Evolutionary conservation across 2,797 vertebrate species (phyloP), one percentile per base, ranked within the genome.

Genomic region (Spinus olivaceus): DNA sequence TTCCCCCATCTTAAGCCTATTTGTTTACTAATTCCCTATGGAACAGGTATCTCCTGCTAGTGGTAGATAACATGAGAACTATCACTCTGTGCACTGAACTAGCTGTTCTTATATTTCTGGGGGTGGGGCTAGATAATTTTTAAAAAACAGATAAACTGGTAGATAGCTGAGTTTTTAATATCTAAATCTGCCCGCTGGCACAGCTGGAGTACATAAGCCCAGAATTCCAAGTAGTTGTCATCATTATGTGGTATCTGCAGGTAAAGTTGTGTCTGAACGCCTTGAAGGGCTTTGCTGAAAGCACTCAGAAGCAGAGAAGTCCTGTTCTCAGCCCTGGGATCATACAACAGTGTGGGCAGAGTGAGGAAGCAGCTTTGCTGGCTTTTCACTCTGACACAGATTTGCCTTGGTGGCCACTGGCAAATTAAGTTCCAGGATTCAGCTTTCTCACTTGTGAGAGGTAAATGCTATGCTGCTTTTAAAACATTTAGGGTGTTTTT

Each of bases 161-260:
- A 51, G 35, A 8, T 30, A 39, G 13, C 18, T n/a, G 73, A 50
- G 4, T 28, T 66, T 89, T 88, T 56, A 67, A 9, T 42, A 42
- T n/a, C 12, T 66, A 5, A 7, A 6, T 83, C 42, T 67, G 8
- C 10, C 8, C 6, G 4, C 3, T 65, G 16, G 14, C 22, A 49
- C 0, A 0, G 20, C 69, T 73, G 23, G 44, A 69, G 16, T 77
- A 14, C 27, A 8, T 42, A 53, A 46, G 30, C n/a, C 42, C 41
- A 77, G 17, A 67, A 28, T 32, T 81, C n/a, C 33, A 33, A 13
- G 41, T 7, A 59, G 33, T 41, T 42, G 25, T 21, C 17, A 12
- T 39, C 35, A 24, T 60, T 85, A 5, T 21, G 5, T 39, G 30
- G 10, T 27, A 77, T 44, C 61, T 73, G 51, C 59, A 60, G 79